These are phyloP conservation scores for Drosophila helvetica DNA, from an alignment of 2,888 invertebrate species.

Conservation along the genomic window DNA sequence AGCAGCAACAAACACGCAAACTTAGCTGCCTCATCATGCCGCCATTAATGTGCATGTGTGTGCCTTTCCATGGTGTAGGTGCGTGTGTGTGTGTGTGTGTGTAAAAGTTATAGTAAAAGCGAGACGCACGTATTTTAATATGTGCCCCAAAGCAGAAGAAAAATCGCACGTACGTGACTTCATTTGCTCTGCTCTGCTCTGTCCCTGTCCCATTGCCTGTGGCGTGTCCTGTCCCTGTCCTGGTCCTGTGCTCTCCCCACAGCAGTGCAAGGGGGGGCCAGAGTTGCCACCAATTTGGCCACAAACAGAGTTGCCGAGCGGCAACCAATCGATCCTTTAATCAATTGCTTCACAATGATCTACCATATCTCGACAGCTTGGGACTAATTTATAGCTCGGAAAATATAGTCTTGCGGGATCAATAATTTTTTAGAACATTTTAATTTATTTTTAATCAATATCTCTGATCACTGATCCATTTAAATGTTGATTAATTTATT, in stretches of 20 bases:
- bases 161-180: constrained; percentile 83
- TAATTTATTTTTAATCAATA: too few species aligned
- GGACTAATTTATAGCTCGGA: too few species aligned
- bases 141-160: constrained; percentile 81
- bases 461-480: too few species aligned
- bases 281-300: constrained; percentile 48
- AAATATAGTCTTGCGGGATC: too few species aligned
- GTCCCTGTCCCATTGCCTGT: constrained; percentile 38
- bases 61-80: constrained; percentile 8
- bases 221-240: constrained; percentile 19
- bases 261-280: constrained; percentile 12
- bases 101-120: constrained; percentile 78
- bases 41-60: constrained; percentile 72
- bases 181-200: constrained; percentile 71
- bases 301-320: constrained; percentile 24
- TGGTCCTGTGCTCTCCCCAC: constrained; percentile 2
- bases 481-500: too few species aligned
- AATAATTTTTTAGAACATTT: too few species aligned
- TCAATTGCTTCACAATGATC: neutral
- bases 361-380: too few species aligned
- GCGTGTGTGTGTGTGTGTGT: constrained; percentile 29
- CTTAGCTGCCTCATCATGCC: constrained; percentile 79
- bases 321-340: neutral
- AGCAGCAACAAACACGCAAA: constrained; percentile 55
- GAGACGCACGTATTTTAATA: constrained; percentile 82